Evolutionary conservation across 2,888 invertebrate genomes (phyloP), one percentile per base, ranked within the genome.

Genomic region (Drosophila ustulata): DNA sequence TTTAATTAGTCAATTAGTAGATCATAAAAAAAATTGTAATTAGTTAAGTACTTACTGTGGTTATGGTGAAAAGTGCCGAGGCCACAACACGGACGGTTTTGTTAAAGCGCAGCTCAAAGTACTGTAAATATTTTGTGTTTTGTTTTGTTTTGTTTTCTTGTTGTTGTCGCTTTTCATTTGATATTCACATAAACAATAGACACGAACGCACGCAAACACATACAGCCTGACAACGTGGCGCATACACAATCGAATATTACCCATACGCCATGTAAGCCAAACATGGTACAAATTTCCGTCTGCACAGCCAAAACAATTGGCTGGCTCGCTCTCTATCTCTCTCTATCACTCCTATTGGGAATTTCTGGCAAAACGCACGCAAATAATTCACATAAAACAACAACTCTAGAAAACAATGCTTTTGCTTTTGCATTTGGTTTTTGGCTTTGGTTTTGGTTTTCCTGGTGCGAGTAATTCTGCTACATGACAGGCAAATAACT

Each of bases 41-140:
- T 53, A 26, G 0, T 30, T 55, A 69, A 23, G 4, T 63, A 93
- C 95, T 94, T 92, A 96, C 96, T 92, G 95, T 93, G 64, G 94
- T 94, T 83, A 96, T 93, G 28, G 94, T 93, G 89, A 96, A 96
- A 8, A 96, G 93, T 43, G 94, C 84, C 0, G 96, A 96, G 63
- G 96, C 96, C 81, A 96, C 94, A 11, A 96, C 90, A 78, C 96
- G 93, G 11, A 95, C 94, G 82, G 93, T 94, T 89, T 94, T 95
- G 90, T 95, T 95, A 85, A 96, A 96, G 87, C 96, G 93, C 92
- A 94, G 93, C 77, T 96, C 96, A 90, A 96, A 94, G 90, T 96
- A 96, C 94, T 95, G 93, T 88, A 95, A 89, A 74, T 75, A 82
- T 78, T 77, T 74, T 66, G 23, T 25, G 52, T 58, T 67, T 41